Percentiles rank a stretch among this genome's conserved stretches.
These are phyloP conservation scores for Thalassophryne amazonica DNA, from an alignment of 2,797 vertebrate species.

Conservation along the genomic window DNA sequence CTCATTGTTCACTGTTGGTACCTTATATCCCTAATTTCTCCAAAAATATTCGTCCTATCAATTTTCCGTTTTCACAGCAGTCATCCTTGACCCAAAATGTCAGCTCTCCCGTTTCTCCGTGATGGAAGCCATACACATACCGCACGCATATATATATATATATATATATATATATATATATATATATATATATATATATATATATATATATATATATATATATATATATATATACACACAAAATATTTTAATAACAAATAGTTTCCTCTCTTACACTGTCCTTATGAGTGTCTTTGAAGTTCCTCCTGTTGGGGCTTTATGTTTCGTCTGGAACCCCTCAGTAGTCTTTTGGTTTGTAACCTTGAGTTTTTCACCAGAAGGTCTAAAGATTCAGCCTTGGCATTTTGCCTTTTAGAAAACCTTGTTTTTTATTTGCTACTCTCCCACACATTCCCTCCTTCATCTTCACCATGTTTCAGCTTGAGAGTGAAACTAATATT, in stretches of 20 bases:
- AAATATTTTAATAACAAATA: not conserved
- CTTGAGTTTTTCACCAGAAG: constrained; percentile 60
- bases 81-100: no score
- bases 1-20: no score
- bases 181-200: no score
- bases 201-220: no score
- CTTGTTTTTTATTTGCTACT: constrained; percentile 47
- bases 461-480: constrained; percentile 43
- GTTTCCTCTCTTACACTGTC: not conserved
- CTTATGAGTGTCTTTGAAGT: not conserved
- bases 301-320: not conserved
- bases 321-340: constrained; percentile 9
- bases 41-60: no score
- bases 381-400: constrained; percentile 65
- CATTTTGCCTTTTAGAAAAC: constrained; percentile 56
- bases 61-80: no score
- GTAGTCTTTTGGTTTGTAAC: constrained; percentile 40
- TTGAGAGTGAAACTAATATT: constrained; percentile 17
- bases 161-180: no score
- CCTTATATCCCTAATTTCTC: no score
- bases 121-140: no score
- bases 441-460: constrained; percentile 61
- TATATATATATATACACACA: no score
- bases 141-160: no score
- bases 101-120: no score